Evolutionary conservation across 2,113 vertebrate genomes (phyloP).

Genomic region (Sylvilagus bachmani): DNA sequence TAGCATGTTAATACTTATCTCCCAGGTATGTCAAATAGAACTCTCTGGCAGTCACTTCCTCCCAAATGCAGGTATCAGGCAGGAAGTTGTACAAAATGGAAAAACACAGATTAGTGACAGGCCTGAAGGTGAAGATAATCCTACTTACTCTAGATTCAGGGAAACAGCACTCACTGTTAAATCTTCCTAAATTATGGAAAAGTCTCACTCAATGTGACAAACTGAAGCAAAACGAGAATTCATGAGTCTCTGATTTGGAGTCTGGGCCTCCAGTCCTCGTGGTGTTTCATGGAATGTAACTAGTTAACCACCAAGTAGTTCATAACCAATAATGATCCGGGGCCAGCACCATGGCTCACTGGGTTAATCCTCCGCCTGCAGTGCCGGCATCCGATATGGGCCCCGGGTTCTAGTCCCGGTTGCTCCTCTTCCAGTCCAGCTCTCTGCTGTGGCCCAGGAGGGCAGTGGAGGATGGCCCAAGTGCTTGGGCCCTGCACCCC

Average conservation of each 20-base stretch:
- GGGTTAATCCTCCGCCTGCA: too few species aligned
- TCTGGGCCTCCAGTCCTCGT: neutral
- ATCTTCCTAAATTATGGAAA: neutral
- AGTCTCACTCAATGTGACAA: neutral
- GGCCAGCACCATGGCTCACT: too few species aligned
- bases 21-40: neutral
- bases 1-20: neutral
- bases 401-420: too few species aligned
- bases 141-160: neutral
- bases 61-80: neutral
- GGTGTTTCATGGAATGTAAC: neutral
- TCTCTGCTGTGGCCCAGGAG: too few species aligned
- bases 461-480: too few species aligned
- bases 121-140: neutral
- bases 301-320: neutral
- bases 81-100: neutral
- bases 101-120: neutral
- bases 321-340: neutral
- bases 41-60: neutral
- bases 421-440: too few species aligned
- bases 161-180: neutral
- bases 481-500: too few species aligned
- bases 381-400: too few species aligned
- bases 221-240: neutral
- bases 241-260: neutral